Percentiles rank a stretch among this genome's conserved stretches.
phyloP scores from a whole-genome alignment of 2,797 vertebrate species.

The Anas georgica region DNA sequence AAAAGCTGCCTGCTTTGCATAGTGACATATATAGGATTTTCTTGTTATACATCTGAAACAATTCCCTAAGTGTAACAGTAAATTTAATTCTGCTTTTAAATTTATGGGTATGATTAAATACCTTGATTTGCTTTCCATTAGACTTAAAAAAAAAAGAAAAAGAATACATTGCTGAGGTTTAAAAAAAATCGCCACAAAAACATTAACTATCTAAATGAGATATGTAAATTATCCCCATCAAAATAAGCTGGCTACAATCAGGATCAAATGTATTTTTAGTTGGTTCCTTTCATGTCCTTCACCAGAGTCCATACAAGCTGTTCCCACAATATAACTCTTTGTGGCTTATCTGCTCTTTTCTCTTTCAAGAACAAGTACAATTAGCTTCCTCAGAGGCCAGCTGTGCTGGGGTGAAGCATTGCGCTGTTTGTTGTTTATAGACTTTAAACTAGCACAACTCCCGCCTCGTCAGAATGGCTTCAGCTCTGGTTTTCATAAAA shows the following conservation, averaged over 20 bases:
- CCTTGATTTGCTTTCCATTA: neutral
- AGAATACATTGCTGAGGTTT: neutral
- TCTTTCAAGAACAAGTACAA: slow-evolving; percentile 27
- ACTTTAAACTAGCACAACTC: neutral
- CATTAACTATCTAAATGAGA: neutral
- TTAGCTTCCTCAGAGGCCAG: slow-evolving; percentile 1
- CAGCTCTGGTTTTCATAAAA: neutral
- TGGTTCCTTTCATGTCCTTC: slow-evolving; percentile 39
- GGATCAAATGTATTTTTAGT: neutral
- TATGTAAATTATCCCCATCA: slow-evolving; percentile 10
- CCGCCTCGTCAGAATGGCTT: neutral
- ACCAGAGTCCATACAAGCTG: neutral
- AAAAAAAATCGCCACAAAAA: neutral
- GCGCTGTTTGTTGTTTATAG: neutral
- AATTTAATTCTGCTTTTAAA: neutral
- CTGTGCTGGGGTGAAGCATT: neutral
- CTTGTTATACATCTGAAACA: neutral
- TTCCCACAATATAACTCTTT: slow-evolving; percentile 23
- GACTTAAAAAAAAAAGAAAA: neutral
- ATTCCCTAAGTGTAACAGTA: neutral
- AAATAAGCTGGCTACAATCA: slow-evolving; percentile 15
- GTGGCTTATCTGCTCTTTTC: slow-evolving; percentile 27
- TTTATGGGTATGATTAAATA: neutral
- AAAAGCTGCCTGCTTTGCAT: neutral
- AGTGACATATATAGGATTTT: neutral